Evolutionary conservation across 2,888 invertebrate species (phyloP), one percentile per base, ranked within the genome.

Genomic region (Lordiphosa andalusiaca): DNA sequence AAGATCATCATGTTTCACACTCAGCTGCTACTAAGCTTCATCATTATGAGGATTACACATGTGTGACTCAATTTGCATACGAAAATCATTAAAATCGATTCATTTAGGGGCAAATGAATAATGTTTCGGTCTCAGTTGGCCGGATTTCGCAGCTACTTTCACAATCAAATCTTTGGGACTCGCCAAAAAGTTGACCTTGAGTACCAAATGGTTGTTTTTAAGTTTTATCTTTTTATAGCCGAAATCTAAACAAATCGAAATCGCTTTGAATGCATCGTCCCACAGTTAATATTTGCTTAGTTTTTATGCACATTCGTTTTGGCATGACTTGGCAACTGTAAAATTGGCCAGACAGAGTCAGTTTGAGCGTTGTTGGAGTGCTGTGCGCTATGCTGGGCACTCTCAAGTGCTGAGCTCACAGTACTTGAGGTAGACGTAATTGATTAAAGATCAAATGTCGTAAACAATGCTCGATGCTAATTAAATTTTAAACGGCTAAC

Each of bases 271-370:
- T 72, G 77, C 81, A 81, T 56, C 56, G 44, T 38, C 37, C 51
- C 55, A 56, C 23, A 56, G 46, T 36, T 47, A 41, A 50, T 73
- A 64, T 81, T 77, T 77, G 82, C 56, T 47, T 50, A 56, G 72
- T 53, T 68, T 77, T 84, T 71, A 74, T 81, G 84, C 72, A 75
- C 66, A 78, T 69, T 84, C 83, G 82, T 67, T 66, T 30, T 42
- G 6, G 53, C 57, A 59, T 77, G 81, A 77, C 68, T 83, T 41
- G 67, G 60, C 76, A 80, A 59, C 52, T 64, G 52, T 67, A 16
- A 46, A 66, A 53, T 73, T 53, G 46, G 44, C 51, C 38, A 25
- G 4, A 12, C 33, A 19, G 12, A 13, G 36, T 39, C 39, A 10
- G 25, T 51, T 62, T 71, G 41, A 55, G 62, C 62, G 36, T 46